These are phyloP conservation scores for Microtus ochrogaster DNA, from an alignment of 2,113 vertebrate genomes.

Conservation along the genomic window DNA sequence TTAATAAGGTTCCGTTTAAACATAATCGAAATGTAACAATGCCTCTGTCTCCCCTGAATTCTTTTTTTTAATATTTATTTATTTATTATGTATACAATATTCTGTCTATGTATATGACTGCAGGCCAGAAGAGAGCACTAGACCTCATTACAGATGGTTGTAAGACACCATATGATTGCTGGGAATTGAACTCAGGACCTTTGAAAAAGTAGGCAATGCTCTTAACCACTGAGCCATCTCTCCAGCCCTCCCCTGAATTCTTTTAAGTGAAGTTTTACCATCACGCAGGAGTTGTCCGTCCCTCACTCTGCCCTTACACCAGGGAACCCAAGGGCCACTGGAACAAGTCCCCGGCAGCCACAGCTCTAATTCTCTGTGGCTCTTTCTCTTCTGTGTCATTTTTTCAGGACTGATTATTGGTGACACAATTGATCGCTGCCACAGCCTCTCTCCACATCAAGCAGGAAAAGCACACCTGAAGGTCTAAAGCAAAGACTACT, in stretches of 20 bases:
- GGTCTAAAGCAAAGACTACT: background rate
- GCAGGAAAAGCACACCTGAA: background rate
- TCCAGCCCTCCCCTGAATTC: background rate
- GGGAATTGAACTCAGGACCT: too few species aligned
- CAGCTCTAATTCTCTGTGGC: background rate
- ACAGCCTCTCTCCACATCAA: background rate
- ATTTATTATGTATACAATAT: too few species aligned
- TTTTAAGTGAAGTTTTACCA: background rate
- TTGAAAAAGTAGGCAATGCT: too few species aligned
- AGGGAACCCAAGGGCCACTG: background rate
- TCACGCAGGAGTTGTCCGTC: background rate
- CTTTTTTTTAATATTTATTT: background rate
- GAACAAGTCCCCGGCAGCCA: background rate
- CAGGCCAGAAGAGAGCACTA: too few species aligned
- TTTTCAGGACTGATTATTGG: background rate
- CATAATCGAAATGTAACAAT: slow-evolving; percentile 20
- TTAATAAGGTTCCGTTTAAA: slow-evolving; percentile 17
- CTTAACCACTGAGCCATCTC: too few species aligned
- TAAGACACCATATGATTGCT: too few species aligned
- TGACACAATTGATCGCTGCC: background rate
- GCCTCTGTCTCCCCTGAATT: background rate
- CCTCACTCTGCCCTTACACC: background rate
- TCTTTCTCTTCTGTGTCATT: background rate
- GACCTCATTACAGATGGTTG: too few species aligned
- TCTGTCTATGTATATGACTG: too few species aligned